phyloP scores from a whole-genome alignment of 2,888 invertebrate species.

The Andrena dorsata region DNA sequence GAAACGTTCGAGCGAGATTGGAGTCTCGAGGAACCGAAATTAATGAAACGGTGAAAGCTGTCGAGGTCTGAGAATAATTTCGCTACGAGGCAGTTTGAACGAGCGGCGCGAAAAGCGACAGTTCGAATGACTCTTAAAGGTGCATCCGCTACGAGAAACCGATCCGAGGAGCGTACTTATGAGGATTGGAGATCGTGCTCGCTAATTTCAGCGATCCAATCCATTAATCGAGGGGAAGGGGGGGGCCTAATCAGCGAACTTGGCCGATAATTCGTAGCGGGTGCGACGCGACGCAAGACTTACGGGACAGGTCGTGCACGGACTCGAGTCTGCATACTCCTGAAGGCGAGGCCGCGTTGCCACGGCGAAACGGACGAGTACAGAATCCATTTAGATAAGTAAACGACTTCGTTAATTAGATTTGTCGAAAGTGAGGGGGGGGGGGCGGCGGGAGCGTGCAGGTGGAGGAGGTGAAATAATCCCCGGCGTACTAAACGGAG shows the following conservation, averaged over 20 bases:
- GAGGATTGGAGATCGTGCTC: background rate
- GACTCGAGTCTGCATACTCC: constrained; percentile 33
- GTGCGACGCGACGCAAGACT: constrained; percentile 4
- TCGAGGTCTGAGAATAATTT: constrained; percentile 45
- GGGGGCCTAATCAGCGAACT: background rate
- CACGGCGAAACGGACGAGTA: constrained; percentile 75
- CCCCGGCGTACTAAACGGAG: constrained; percentile 72
- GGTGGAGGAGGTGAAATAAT: constrained; percentile 76
- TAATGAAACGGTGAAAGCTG: constrained; percentile 33
- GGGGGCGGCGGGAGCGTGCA: constrained; percentile 54
- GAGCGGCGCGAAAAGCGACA: background rate
- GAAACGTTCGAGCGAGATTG: constrained; percentile 27
- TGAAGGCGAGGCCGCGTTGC: constrained; percentile 39
- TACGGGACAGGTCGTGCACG: constrained; percentile 7
- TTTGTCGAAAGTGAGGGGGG: constrained; percentile 78
- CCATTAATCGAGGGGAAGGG: background rate
- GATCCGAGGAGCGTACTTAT: background rate
- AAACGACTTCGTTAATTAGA: constrained; percentile 82
- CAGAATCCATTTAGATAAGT: constrained; percentile 81
- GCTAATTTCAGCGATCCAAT: constrained; percentile 10
- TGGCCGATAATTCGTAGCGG: background rate
- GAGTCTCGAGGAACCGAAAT: constrained; percentile 49
- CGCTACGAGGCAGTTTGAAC: constrained; percentile 23
- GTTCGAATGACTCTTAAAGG: constrained; percentile 1
- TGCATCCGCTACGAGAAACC: background rate